phyloP scores from a whole-genome alignment of 2,113 vertebrate species.

The Catharus fuscescens region DNA sequence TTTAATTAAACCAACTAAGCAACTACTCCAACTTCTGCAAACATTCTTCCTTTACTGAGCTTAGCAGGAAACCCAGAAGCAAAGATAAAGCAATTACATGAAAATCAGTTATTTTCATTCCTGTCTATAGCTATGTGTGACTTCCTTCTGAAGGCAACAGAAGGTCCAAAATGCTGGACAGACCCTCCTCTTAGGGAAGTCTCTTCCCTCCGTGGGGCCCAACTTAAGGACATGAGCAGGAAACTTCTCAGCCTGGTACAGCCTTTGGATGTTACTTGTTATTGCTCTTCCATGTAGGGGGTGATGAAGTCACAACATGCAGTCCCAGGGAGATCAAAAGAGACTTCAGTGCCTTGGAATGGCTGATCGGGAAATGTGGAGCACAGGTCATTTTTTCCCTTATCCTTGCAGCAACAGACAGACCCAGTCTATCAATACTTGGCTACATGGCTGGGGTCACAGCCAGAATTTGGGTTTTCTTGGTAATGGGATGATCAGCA shows the following conservation, averaged over 20 bases:
- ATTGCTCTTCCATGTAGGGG: background rate
- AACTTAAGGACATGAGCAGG: background rate
- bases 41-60: background rate
- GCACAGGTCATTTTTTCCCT: background rate
- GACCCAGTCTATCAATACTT: background rate
- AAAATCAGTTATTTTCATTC: background rate
- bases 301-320: background rate
- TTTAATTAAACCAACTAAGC: slow-evolving; percentile 37
- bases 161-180: background rate
- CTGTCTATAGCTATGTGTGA: background rate
- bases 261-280: rapidly evolving
- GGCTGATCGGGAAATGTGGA: background rate
- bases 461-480: background rate
- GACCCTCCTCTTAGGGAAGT: background rate
- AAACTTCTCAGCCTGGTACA: background rate
- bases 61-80: background rate
- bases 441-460: background rate
- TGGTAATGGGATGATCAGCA: background rate
- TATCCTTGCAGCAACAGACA: background rate
- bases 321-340: background rate
- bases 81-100: background rate
- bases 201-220: background rate
- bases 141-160: background rate
- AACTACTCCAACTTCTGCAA: background rate
- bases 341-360: background rate